Base-by-base conservation (phyloP, 2,113 vertebrate genomes). In the Seriola dumerili region DNA sequence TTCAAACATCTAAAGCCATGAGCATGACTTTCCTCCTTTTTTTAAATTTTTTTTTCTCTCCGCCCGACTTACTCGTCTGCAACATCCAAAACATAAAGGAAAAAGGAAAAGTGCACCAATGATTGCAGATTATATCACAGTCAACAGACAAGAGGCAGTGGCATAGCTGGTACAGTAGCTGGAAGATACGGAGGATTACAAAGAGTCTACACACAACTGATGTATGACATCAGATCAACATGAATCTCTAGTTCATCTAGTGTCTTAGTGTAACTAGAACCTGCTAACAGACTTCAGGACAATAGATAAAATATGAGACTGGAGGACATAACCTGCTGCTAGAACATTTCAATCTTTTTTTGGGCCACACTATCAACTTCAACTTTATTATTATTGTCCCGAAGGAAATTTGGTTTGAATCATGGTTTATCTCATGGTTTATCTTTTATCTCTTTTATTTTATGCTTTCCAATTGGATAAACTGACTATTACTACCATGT, bases 71-170 rank as follows among this genome's bases (percentile, higher is more conserved):
- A 71, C 23, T 83, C 21, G 23, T 80, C 81, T 63, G 78, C 71
- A 91, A 74, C 73, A 80, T 84, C 73, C 62, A 81, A 80, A 81
- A 77, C 59, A 69, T 71, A 80, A 55, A 67, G 66, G 76, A 73
- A 74, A 72, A 84, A 77, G 57, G 78, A 79, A 95, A 97, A 99
- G 98, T 99, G 98, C 98, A 99, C 97, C 95, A 98, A 95, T 88
- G 96, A 96, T 96, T 96, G 94, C 95, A 94, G 96, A 97, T 94
- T 94, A 96, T 92, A 96, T 97, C 97, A 97, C 96, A 97, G 96
- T 97, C 88, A 95, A 95, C 89, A 89, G 57, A 64, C 34, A 95
- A 95, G 48, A 78, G 97, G 97, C 97, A 98, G 97, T 97, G 97
- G 97, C 94, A 96, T 95, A 97, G 97, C 97, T 97, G 94, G 91